Evolutionary conservation across 1,140 invertebrate species (phyloP).

Genomic region (Aphaenogaster rudis): DNA sequence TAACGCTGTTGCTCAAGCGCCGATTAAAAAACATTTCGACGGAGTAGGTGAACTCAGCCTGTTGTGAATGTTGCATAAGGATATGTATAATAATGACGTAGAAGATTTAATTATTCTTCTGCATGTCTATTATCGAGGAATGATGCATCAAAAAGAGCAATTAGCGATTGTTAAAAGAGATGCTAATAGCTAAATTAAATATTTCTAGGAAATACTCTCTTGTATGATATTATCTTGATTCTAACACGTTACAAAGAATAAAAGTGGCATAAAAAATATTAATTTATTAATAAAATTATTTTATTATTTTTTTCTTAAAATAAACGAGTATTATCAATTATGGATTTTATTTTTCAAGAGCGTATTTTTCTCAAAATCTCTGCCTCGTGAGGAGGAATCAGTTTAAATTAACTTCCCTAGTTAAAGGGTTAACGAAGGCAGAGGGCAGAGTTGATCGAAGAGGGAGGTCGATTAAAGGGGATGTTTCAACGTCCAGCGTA

Average conservation of each 20-base stretch:
- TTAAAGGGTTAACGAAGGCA: conserved; percentile 28
- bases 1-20: conserved; percentile 57
- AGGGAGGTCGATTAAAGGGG: conserved; percentile 33
- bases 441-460: not conserved
- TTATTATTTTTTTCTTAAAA: not conserved
- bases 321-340: not conserved
- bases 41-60: conserved; percentile 52
- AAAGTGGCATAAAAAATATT: not conserved
- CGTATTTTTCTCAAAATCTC: not conserved
- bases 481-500: not conserved
- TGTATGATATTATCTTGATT: not conserved
- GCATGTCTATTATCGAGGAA: not conserved
- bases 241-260: not conserved
- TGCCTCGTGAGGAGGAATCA: not conserved
- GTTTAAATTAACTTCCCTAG: conserved; percentile 5
- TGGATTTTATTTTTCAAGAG: not conserved
- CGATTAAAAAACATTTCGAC: conserved; percentile 63
- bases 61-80: conserved; percentile 56
- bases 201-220: not conserved
- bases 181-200: conserved; percentile 13
- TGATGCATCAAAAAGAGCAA: not conserved
- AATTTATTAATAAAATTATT: not conserved
- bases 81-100: not conserved
- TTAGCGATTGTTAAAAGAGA: not conserved
- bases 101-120: conserved; percentile 1